Evolutionary conservation across 2,797 vertebrate species (phyloP).

Genomic region (Cirrhinus molitorella): DNA sequence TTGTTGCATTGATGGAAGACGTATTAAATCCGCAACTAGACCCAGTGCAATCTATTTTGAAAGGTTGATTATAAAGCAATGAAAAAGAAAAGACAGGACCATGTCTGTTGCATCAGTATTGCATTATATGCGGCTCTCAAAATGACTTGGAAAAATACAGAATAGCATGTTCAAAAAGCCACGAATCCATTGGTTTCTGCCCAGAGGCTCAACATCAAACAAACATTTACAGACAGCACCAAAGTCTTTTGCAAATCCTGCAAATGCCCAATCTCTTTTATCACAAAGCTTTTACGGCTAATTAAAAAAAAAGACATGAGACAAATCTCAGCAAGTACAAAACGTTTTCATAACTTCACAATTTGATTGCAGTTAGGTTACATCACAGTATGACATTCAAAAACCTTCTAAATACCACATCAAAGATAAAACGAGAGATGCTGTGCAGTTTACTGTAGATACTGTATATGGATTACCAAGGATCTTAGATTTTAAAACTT

Average conservation of each 20-base stretch:
- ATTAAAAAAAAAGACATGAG: slow-evolving; percentile 14
- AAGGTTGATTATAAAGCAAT: slow-evolving; percentile 23
- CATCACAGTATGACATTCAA: not conserved
- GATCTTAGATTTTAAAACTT: not conserved
- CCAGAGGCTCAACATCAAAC: slow-evolving; percentile 39
- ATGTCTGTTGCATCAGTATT: not conserved
- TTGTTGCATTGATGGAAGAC: not conserved
- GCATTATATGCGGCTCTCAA: not conserved
- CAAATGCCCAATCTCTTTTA: not conserved
- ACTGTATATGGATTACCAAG: not conserved
- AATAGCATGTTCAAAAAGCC: not conserved
- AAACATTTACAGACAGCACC: slow-evolving; percentile 18
- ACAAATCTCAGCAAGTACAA: slow-evolving; percentile 7
- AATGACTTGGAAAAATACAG: slow-evolving; percentile 22
- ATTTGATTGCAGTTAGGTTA: not conserved
- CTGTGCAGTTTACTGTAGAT: not conserved
- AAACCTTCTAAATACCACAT: not conserved
- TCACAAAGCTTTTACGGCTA: slow-evolving; percentile 23
- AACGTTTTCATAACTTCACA: not conserved
- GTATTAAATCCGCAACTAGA: not conserved
- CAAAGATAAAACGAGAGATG: not conserved
- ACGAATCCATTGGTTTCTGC: not conserved
- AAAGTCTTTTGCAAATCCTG: slow-evolving; percentile 25
- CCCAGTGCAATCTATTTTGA: not conserved
- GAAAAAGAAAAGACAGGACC: not conserved